Base-by-base conservation (phyloP, 2,888 invertebrate genomes). In the Aricia artaxerxes region DNA sequence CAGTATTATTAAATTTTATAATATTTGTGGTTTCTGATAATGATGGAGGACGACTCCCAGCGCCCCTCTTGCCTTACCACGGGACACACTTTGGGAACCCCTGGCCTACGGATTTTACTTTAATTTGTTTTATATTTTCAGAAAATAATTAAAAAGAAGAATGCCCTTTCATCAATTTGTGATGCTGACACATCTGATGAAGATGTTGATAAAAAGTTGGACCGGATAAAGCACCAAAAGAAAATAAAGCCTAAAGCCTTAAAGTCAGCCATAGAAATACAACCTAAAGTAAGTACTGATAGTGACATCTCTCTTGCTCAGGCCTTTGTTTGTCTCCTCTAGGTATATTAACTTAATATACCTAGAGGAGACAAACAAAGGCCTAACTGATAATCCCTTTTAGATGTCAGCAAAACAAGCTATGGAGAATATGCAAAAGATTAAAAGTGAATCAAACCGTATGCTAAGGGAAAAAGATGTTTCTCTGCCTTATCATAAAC, bases 401-500 rank as follows among this genome's bases (percentile, higher is more conserved):
- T 5, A 96, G 96, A 96, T 96, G 90, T 95, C 96, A 16, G 96
- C 96, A 16, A 96, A 96, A 86, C 95, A 96, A 87, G 96, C 96
- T 53, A 94, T 96, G 85, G 95, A 96, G 84, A 96, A 96, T 80
- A 96, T 96, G 94, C 96, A 96, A 84, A 95, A 97, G 85, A 97
- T 98, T 82, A 96, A 96, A 86, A 97, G 98, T 88, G 98, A 98
- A 90, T 97, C 97, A 0, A 98, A 98, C 88, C 94, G 98, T 79
- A 95, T 97, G 92, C 88, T 97, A 11, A 94, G 98, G 83, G 97
- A 98, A 88, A 96, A 96, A 31, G 92, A 96, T 80, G 95, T 98
- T 11, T 96, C 96, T 69, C 91, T 99, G 61, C 98, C 98, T 0
- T 98, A 98, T 88, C 98, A 98, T 87, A 96, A 96, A 86, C 98